Base-by-base conservation (phyloP, 2,888 invertebrate species). In the Rotaria socialis region DNA sequence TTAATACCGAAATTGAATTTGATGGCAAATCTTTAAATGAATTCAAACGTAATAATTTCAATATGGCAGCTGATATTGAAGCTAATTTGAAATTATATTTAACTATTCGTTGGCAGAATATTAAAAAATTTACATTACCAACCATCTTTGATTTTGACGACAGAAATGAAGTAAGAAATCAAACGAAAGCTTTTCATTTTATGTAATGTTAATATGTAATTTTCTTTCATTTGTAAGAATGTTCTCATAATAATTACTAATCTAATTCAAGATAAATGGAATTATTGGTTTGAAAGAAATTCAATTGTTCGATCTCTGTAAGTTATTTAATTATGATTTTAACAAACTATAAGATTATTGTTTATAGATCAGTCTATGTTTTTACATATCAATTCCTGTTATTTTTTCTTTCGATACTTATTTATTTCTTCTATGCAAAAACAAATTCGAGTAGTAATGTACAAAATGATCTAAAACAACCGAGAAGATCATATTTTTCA, bases 71-170 rank as follows among this genome's bases (percentile, higher is more conserved):
- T 47, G 80, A 80, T 80, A 80, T 80, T 80, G 80, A 80, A 80
- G 47, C 80, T 47, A 80, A 80, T 80, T 47, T 80, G 47, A 80
- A 80, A n/a, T n/a, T 80, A 80, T 80, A 24, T 47, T 80, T 80
- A 47, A 80, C 24, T 2, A 47, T 3, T 7, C 43, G 47, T 47
- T 80, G 80, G 80, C 43, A 80, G 11, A 80, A 80, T 47, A 10
- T 14, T 1, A 80, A 47, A 35, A 80, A 80, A 47, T n/a, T 22
- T 80, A 47, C 47, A 80, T 47, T 80, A 80, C 80, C 80, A 80
- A 24, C 47, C 0, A 80, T 80, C 35, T 80, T 47, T 47, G n/a
- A 80, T 47, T 24, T 80, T 14, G 80, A 43, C n/a, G n/a, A 80
- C 11, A 27, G 19, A 47, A 47, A 80, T n/a, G 80, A 80, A 14